Evolutionary conservation across 1,140 invertebrate species (phyloP).

Genomic region (Penaeus vannamei): DNA sequence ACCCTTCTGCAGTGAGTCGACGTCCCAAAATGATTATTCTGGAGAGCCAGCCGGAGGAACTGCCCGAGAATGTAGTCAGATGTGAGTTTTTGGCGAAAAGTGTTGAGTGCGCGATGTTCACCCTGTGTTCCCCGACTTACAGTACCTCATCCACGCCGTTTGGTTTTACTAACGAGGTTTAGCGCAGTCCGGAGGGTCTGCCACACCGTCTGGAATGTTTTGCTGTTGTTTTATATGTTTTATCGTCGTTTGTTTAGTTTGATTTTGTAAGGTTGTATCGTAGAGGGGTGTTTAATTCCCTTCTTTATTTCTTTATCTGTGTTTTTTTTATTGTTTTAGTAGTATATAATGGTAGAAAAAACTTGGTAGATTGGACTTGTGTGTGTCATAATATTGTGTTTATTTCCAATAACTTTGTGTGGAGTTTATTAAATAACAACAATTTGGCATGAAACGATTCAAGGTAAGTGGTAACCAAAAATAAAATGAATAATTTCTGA

Average conservation of each 20-base stretch:
- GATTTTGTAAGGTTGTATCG: background rate
- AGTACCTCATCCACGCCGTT: background rate
- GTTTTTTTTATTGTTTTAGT: no score
- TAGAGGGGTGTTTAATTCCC: background rate
- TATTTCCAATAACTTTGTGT: background rate
- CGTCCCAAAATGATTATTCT: conserved; percentile 92
- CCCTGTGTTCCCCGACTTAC: background rate
- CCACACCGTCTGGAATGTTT: background rate
- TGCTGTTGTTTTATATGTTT: background rate
- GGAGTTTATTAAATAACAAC: conserved; percentile 61
- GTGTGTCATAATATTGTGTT: background rate
- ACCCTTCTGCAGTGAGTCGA: conserved; percentile 72
- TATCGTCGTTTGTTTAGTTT: background rate
- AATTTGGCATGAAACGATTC: background rate
- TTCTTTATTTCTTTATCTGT: no score
- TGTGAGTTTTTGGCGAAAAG: conserved; percentile 75
- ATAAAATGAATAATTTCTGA: no score
- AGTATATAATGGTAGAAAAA: background rate
- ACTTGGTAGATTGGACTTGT: background rate
- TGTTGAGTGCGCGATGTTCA: background rate
- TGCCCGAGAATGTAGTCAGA: conserved; percentile 92
- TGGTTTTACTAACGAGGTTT: background rate
- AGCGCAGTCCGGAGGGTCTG: background rate
- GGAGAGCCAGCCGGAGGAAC: conserved; percentile 88
- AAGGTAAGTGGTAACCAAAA: conserved; percentile 1